Conservation (phyloP, 2,888 invertebrate species). For the Cosmia pyralina region DNA sequence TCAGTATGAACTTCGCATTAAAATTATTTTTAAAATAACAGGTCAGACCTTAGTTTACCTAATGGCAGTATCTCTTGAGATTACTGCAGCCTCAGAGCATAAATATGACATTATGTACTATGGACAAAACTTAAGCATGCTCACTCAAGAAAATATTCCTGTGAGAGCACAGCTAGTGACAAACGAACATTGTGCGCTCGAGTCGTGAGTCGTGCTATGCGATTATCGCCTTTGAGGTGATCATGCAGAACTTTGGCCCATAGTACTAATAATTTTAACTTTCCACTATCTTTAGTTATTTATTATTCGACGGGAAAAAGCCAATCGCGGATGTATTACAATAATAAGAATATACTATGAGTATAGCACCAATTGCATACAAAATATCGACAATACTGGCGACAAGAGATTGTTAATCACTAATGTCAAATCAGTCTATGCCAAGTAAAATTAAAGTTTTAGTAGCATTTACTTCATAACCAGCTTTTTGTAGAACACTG, state of each 20-base stretch:
- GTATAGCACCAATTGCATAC: constrained; percentile 83
- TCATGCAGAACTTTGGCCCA: no score
- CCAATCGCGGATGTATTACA: constrained; percentile 50
- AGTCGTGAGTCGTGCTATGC: no score
- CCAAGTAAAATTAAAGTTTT: background rate
- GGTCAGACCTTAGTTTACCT: background rate
- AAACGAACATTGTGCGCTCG: no score
- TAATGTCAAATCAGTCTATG: background rate
- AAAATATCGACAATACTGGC: constrained; percentile 66
- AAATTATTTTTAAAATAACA: constrained; percentile 8
- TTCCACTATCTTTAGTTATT: constrained; percentile 1
- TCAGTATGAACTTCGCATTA: background rate
- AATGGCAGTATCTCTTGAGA: background rate
- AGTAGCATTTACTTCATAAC: background rate
- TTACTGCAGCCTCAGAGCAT: background rate
- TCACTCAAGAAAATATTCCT: no score
- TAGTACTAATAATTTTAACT: constrained; percentile 20
- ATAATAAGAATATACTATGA: constrained; percentile 62
- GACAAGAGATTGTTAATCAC: constrained; percentile 57
- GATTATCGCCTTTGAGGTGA: no score
- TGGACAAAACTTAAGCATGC: no score
- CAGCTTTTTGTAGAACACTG: constrained; percentile 2
- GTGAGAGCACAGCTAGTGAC: no score
- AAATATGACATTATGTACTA: constrained; percentile 15
- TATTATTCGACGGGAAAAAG: constrained; percentile 40